Conservation (phyloP, 2,113 vertebrate genomes). For the Pteropus alecto region DNA sequence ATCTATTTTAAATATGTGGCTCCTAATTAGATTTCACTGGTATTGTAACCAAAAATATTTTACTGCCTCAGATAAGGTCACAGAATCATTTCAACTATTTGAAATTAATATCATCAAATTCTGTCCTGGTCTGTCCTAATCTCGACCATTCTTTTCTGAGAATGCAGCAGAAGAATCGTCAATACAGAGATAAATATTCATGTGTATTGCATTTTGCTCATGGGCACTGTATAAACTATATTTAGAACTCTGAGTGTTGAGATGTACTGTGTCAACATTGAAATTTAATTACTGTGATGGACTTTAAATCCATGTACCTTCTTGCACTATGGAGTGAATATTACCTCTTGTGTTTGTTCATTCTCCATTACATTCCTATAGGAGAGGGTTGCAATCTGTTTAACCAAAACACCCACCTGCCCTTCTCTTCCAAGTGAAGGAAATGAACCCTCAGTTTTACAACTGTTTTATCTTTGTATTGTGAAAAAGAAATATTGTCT, state of each 20-base stretch:
- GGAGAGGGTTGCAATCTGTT: conserved; percentile 26
- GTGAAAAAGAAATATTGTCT: conserved; percentile 60
- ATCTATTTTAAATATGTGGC: conserved; percentile 14
- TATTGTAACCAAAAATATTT: neutral
- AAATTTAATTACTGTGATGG: conserved; percentile 50
- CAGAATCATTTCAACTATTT: neutral
- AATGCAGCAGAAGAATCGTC: neutral
- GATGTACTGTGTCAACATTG: conserved; percentile 64
- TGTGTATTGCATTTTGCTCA: neutral
- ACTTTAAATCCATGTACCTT: conserved; percentile 23
- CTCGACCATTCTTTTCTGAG: conserved; percentile 33
- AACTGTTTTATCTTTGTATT: conserved; percentile 33
- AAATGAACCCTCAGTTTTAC: conserved; percentile 32
- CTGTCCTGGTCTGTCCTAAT: conserved; percentile 6
- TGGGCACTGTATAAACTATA: conserved; percentile 35
- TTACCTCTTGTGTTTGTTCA: conserved; percentile 18
- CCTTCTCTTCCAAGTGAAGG: conserved; percentile 14
- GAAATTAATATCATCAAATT: neutral
- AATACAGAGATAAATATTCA: conserved; percentile 36
- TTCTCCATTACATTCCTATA: conserved; percentile 27
- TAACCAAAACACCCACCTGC: neutral
- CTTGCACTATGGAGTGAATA: conserved; percentile 18
- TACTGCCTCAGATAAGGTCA: neutral
- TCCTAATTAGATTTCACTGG: conserved; percentile 25
- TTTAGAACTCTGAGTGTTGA: conserved; percentile 52